Conservation (phyloP, 2,888 invertebrate genomes). For the Cosmia pyralina region DNA sequence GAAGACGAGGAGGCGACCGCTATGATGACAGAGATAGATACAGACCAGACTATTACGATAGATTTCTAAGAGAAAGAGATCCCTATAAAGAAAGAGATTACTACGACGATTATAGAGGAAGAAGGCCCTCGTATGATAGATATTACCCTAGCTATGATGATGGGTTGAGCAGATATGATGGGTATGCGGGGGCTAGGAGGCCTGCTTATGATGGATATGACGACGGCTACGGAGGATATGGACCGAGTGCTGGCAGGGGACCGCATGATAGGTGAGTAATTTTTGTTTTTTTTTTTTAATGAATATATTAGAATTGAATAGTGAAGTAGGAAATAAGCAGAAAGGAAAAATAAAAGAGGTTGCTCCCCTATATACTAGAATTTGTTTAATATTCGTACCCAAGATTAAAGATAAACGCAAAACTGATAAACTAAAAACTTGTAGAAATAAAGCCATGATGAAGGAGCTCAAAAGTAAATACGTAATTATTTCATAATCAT, state of each 20-base stretch:
- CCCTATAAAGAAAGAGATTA: conserved; percentile 81
- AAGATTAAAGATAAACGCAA: not conserved
- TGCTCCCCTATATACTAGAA: not conserved
- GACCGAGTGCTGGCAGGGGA: conserved; percentile 81
- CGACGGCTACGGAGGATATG: conserved; percentile 82
- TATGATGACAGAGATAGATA: conserved; percentile 84
- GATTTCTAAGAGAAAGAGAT: conserved; percentile 84
- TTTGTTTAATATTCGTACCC: no score
- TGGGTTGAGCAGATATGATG: conserved; percentile 68
- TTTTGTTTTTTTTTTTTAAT: not conserved
- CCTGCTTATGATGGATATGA: conserved; percentile 79
- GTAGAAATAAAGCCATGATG: not conserved
- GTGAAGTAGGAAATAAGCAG: not conserved
- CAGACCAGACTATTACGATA: conserved; percentile 85
- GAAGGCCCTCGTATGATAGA: conserved; percentile 80
- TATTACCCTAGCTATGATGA: conserved; percentile 76
- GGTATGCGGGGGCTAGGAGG: conserved; percentile 70
- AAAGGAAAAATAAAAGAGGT: not conserved
- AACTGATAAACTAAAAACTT: not conserved
- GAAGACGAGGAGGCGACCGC: conserved; percentile 66
- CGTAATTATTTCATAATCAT: not conserved
- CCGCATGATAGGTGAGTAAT: conserved; percentile 86
- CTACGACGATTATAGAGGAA: conserved; percentile 80
- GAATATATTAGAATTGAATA: not conserved
- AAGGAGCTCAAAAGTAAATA: not conserved